phyloP scores from a whole-genome alignment of 2,797 vertebrate species.

The Eulemur coronatus region DNA sequence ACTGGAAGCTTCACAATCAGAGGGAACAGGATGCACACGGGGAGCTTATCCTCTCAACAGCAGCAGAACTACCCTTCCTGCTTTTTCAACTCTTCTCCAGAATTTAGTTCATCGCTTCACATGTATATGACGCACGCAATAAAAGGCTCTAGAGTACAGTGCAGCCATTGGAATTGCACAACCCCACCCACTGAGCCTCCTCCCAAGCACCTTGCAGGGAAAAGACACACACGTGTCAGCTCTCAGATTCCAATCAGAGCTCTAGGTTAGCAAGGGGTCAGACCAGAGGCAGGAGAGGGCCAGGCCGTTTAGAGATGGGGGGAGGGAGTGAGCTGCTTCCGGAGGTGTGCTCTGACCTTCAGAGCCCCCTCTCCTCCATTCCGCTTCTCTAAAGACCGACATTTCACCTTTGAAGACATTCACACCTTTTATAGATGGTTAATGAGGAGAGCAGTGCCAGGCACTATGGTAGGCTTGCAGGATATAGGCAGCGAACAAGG shows the following conservation, averaged over 20 bases:
- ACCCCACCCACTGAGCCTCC: not conserved
- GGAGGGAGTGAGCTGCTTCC: not conserved
- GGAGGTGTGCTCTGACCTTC: not conserved
- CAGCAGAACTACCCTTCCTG: not conserved
- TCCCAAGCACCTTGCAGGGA: not conserved
- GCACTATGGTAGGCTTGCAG: not conserved
- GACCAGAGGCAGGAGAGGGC: not conserved
- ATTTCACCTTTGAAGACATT: not conserved
- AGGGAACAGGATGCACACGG: not conserved
- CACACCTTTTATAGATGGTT: not conserved
- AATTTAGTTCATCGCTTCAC: not conserved
- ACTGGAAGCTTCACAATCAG: not conserved
- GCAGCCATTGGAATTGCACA: not conserved
- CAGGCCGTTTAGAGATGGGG: not conserved
- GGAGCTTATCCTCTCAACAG: not conserved
- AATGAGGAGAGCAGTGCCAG: not conserved
- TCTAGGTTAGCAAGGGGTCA: not conserved
- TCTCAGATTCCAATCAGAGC: not conserved
- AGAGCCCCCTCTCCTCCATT: not conserved
- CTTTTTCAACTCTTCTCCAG: not conserved
- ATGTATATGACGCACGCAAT: not conserved
- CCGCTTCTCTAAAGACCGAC: not conserved
- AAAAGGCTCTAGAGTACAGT: not conserved
- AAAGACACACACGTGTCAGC: not conserved
- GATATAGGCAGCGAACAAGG: not conserved